Evolutionary conservation across 2,888 invertebrate genomes (phyloP).

Genomic region (Acanthosoma haemorrhoidale): DNA sequence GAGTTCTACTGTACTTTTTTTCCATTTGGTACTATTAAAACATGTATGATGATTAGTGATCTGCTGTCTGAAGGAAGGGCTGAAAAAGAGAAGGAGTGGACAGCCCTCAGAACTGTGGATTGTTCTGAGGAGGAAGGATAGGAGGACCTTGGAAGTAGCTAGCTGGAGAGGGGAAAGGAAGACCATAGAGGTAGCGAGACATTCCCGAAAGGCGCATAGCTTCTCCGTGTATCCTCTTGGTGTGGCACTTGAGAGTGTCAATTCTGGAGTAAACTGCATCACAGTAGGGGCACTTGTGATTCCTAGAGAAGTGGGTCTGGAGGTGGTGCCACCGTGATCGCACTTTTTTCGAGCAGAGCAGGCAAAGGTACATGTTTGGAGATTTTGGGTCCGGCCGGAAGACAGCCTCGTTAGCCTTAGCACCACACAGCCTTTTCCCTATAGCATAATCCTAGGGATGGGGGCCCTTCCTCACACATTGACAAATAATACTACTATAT

Average conservation of each 20-base stretch:
- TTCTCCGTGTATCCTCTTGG: constrained; percentile 57
- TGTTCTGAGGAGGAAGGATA: neutral
- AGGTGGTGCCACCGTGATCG: constrained; percentile 63
- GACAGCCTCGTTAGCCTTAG: constrained; percentile 47
- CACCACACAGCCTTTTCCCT: constrained; percentile 51
- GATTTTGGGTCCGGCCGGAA: constrained; percentile 35
- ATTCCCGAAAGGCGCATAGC: constrained; percentile 26
- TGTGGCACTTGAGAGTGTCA: constrained; percentile 76
- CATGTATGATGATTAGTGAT: no score
- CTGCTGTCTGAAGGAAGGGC: neutral
- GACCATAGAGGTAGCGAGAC: constrained; percentile 36
- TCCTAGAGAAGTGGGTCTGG: constrained; percentile 52
- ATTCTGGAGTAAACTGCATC: constrained; percentile 81
- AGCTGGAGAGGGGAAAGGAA: constrained; percentile 11
- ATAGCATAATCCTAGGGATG: neutral
- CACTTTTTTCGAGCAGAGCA: constrained; percentile 60
- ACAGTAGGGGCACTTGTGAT: constrained; percentile 65
- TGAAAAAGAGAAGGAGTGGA: no score
- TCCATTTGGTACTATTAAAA: no score
- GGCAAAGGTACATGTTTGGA: constrained; percentile 52
- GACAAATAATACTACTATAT: neutral
- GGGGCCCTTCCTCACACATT: neutral
- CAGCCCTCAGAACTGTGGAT: neutral
- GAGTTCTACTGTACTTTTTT: no score
- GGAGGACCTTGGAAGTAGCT: neutral